These are phyloP conservation scores for Temnothorax unifasciatus DNA, from an alignment of 2,888 invertebrate genomes.

Conservation along the genomic window DNA sequence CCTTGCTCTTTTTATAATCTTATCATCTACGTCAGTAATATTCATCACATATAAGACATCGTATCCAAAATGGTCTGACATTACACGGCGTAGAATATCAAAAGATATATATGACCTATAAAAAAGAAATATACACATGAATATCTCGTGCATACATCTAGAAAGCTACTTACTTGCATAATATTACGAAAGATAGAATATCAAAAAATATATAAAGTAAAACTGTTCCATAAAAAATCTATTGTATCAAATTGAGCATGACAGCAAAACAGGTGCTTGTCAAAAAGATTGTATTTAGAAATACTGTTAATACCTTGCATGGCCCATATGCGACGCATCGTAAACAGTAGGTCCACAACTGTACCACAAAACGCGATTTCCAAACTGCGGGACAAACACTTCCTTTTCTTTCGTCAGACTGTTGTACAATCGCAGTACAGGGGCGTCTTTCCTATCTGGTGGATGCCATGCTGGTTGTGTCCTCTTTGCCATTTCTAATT, in stretches of 20 bases:
- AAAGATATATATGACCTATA: conserved; percentile 98
- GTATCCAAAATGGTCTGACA: conserved; percentile 97
- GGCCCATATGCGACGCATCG: conserved; percentile 99
- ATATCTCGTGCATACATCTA: neutral
- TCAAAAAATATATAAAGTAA: neutral
- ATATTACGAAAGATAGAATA: neutral
- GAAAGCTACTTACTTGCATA: neutral
- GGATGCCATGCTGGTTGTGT: conserved; percentile 92
- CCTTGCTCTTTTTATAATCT: conserved; percentile 97
- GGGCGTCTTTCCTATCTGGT: conserved; percentile 87
- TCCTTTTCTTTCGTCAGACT: conserved; percentile 97
- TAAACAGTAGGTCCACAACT: conserved; percentile 99
- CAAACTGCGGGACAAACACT: conserved; percentile 93
- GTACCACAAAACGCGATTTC: conserved; percentile 97
- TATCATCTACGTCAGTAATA: conserved; percentile 99
- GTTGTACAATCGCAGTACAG: conserved; percentile 93
- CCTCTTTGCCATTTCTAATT: conserved; percentile 88
- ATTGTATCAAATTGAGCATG: neutral
- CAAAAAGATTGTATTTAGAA: neutral
- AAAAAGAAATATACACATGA: conserved; percentile 66
- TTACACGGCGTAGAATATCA: conserved; percentile 97
- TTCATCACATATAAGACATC: conserved; percentile 99
- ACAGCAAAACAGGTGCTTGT: neutral
- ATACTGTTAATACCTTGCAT: conserved; percentile 92
- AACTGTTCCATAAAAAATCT: neutral